Conservation (phyloP, 2,888 invertebrate genomes). For the Deilephila porcellus region DNA sequence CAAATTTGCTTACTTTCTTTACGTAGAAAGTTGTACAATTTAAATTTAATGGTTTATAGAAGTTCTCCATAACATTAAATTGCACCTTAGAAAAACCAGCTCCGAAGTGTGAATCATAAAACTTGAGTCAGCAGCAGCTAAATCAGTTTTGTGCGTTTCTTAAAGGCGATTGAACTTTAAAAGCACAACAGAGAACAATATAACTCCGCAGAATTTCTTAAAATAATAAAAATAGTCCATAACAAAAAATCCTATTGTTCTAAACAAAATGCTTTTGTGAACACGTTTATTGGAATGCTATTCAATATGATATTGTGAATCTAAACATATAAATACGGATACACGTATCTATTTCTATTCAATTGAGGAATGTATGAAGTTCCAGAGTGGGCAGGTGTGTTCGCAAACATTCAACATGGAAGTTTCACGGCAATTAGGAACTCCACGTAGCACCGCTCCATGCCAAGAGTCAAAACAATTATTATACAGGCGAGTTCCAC, state of each 20-base stretch:
- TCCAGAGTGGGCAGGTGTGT: conserved; percentile 29
- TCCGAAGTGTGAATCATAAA: no score
- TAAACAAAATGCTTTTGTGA: background rate
- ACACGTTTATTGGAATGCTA: background rate
- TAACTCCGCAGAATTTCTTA: background rate
- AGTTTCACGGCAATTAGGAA: conserved; percentile 46
- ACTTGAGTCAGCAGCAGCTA: no score
- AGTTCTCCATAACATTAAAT: no score
- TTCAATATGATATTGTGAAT: conserved; percentile 32
- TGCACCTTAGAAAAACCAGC: no score
- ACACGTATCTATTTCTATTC: conserved; percentile 21
- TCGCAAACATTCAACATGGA: conserved; percentile 39
- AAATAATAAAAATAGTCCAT: background rate
- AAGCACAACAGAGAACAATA: background rate
- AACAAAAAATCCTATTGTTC: background rate
- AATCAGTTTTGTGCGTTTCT: no score
- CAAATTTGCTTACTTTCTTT: no score
- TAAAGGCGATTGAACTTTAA: no score
- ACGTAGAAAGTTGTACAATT: no score
- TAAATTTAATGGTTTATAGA: no score
- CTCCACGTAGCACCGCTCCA: conserved; percentile 29
- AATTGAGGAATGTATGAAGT: conserved; percentile 30
- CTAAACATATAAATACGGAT: conserved; percentile 1
- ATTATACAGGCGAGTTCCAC: conserved; percentile 40
- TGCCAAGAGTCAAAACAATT: conserved; percentile 45